phyloP scores from a whole-genome alignment of 2,113 vertebrate species.

The Centrocercus urophasianus region DNA sequence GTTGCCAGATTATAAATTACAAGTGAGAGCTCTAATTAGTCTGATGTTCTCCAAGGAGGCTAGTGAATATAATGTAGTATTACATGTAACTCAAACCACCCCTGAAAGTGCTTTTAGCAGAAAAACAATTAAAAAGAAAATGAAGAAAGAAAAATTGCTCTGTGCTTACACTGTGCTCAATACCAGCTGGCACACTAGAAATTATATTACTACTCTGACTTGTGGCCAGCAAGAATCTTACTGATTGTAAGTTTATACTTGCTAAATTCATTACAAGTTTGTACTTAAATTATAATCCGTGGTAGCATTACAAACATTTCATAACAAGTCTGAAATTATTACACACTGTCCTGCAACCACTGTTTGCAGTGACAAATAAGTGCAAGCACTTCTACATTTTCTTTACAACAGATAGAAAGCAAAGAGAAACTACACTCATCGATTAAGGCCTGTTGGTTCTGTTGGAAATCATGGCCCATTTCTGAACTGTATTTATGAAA shows the following conservation, averaged over 20 bases:
- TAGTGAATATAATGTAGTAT: not conserved
- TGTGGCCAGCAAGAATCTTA: not conserved
- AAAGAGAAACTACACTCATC: not conserved
- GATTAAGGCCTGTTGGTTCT: not conserved
- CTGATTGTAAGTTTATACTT: not conserved
- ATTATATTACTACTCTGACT: not conserved
- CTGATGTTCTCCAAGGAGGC: constrained; percentile 7
- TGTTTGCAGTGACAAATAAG: fast-evolving
- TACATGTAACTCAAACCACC: constrained; percentile 2
- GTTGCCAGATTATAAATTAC: constrained; percentile 58
- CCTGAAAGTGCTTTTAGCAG: not conserved
- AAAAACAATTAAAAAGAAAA: constrained; percentile 39
- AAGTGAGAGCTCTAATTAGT: constrained; percentile 62
- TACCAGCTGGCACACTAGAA: not conserved
- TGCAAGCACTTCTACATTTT: not conserved
- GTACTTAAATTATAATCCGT: not conserved
- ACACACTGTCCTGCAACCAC: not conserved
- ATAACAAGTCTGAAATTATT: not conserved
- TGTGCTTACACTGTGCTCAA: not conserved
- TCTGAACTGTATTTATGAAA: not conserved
- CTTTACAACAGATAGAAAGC: not conserved
- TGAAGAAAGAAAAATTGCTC: not conserved
- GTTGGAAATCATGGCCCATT: not conserved
- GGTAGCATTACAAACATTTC: not conserved
- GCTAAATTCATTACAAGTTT: not conserved